Evolutionary conservation across 1,140 invertebrate genomes (phyloP).

Genomic region (Acromyrmex charruanus): DNA sequence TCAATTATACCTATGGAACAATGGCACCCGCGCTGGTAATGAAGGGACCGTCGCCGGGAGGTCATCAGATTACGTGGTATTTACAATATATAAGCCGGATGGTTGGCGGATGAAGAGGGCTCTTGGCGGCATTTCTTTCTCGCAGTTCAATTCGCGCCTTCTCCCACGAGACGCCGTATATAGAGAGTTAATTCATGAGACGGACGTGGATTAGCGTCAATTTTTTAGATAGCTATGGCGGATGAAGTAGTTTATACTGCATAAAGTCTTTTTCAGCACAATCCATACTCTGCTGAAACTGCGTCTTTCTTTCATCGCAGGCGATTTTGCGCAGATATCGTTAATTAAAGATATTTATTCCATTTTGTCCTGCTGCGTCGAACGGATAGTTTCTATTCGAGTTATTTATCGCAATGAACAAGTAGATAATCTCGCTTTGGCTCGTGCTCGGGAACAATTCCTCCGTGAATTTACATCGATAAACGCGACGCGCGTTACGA

Average conservation of each 20-base stretch:
- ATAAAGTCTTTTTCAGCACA: no score
- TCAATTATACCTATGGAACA: constrained; percentile 83
- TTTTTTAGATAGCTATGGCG: constrained; percentile 8
- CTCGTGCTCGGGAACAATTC: constrained; percentile 24
- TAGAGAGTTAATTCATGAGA: constrained; percentile 48
- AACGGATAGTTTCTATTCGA: neutral
- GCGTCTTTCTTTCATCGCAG: neutral
- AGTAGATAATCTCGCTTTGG: constrained; percentile 40
- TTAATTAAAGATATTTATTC: neutral
- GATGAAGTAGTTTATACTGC: neutral
- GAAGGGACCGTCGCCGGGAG: constrained; percentile 76
- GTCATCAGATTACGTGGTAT: constrained; percentile 81
- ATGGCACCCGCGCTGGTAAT: constrained; percentile 80
- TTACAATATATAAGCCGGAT: constrained; percentile 78
- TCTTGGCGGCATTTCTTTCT: constrained; percentile 7
- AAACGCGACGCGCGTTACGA: constrained; percentile 48
- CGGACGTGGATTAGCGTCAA: constrained; percentile 42
- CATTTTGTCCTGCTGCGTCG: neutral
- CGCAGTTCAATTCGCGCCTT: neutral
- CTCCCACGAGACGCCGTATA: constrained; percentile 19
- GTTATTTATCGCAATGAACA: constrained; percentile 47
- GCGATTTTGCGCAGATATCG: neutral
- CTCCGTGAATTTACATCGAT: constrained; percentile 56
- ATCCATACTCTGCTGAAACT: neutral
- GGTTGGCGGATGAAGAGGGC: constrained; percentile 49